Percentiles rank a stretch among this genome's conserved stretches.
Evolutionary conservation across 2,113 vertebrate genomes (phyloP).

Genomic region (Ptychochromis oligacanthus): DNA sequence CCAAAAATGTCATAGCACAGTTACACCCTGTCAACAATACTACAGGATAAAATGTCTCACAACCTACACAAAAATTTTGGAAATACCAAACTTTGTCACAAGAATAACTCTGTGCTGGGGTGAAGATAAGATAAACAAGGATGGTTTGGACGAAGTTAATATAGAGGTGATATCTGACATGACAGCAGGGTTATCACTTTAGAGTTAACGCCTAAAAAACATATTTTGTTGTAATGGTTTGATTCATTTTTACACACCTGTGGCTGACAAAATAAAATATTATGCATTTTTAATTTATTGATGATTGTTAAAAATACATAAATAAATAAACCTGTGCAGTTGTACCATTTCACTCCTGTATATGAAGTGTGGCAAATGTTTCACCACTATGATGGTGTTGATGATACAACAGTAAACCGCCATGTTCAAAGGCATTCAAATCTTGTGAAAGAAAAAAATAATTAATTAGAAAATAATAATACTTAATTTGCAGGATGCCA

Average conservation of each 20-base stretch:
- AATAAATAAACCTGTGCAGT: not conserved
- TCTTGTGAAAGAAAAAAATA: not conserved
- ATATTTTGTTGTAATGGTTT: not conserved
- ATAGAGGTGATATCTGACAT: not conserved
- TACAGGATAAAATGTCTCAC: not conserved
- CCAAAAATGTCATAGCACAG: not conserved
- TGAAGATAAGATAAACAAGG: not conserved
- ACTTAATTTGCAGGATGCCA: no score
- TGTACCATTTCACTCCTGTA: not conserved
- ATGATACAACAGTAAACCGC: no score
- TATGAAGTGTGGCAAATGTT: fast-evolving
- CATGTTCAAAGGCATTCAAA: not conserved
- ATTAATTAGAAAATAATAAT: no score
- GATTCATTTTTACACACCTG: not conserved
- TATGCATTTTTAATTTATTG: not conserved
- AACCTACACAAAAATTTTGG: not conserved
- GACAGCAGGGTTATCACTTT: fast-evolving
- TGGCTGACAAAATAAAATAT: no score
- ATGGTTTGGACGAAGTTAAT: not conserved
- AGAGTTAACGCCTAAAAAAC: not conserved
- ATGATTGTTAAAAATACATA: not conserved
- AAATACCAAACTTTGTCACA: not conserved
- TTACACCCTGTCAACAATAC: fast-evolving
- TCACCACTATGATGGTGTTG: not conserved
- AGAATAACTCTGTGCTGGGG: not conserved